phyloP scores from a whole-genome alignment of 2,888 invertebrate species.

The Rhyacophila evoluta region DNA sequence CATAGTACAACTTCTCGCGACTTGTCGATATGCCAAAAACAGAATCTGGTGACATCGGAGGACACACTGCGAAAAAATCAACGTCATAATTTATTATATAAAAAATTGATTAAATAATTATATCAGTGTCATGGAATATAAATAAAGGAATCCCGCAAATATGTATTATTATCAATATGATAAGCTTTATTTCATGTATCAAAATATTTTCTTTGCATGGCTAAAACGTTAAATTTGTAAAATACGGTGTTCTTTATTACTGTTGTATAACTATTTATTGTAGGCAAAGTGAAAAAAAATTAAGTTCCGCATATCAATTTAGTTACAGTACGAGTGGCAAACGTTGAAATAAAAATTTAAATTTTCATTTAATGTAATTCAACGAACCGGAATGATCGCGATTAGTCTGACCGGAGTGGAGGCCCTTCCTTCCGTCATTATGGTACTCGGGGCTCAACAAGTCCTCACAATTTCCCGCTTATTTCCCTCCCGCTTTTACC shows the following conservation, averaged over 20 bases:
- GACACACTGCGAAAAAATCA: slow-evolving; percentile 55
- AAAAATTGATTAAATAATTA: no score
- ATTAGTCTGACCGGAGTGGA: slow-evolving; percentile 35
- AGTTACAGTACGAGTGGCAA: no score
- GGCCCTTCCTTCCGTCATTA: slow-evolving; percentile 49
- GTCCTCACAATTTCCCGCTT: slow-evolving; percentile 31
- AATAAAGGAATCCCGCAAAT: no score
- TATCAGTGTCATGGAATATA: no score
- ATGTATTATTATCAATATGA: no score
- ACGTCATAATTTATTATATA: not conserved
- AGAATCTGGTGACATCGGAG: slow-evolving; percentile 60
- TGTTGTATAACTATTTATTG: no score
- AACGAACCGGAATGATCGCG: slow-evolving; percentile 20
- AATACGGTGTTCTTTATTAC: no score
- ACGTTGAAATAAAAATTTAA: not conserved
- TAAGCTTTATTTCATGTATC: no score
- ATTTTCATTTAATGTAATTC: slow-evolving; percentile 26
- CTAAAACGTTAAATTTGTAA: no score
- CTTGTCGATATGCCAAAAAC: slow-evolving; percentile 38
- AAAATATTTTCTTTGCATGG: no score
- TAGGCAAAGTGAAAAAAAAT: no score
- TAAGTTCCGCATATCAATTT: no score
- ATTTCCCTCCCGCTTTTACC: slow-evolving; percentile 29
- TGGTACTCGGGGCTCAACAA: slow-evolving; percentile 38
- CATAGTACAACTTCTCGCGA: slow-evolving; percentile 44